Evolutionary conservation across 2,888 invertebrate species (phyloP).

Genomic region (Neoaliturus tenellus): DNA sequence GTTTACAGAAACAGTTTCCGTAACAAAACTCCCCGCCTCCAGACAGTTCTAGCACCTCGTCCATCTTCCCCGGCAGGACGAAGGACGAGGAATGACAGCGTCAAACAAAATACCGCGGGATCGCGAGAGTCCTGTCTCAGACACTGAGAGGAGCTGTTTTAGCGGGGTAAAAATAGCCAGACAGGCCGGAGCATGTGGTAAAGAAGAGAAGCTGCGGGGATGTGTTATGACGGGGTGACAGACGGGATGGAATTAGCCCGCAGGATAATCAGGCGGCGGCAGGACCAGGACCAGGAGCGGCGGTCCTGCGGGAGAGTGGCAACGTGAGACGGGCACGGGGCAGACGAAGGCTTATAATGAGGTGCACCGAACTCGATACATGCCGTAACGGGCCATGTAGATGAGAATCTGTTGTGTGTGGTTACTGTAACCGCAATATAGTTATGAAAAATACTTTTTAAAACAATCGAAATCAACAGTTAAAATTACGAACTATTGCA

Average conservation of each 20-base stretch:
- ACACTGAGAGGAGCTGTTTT: background rate
- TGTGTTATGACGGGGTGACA: constrained; percentile 39
- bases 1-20: background rate
- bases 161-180: constrained; percentile 1
- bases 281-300: background rate
- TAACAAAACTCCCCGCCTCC: background rate
- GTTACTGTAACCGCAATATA: too few species aligned
- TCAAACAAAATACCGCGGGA: constrained; percentile 1
- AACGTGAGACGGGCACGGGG: background rate
- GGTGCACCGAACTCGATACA: background rate
- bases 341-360: background rate
- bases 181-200: background rate
- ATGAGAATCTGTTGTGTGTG: too few species aligned
- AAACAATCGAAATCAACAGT: too few species aligned
- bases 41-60: background rate
- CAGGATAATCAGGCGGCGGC: background rate
- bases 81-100: constrained; percentile 11
- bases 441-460: too few species aligned
- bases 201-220: background rate
- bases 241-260: constrained; percentile 1
- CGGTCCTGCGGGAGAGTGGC: background rate
- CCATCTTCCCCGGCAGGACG: background rate
- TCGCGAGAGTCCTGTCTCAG: background rate
- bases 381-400: too few species aligned
- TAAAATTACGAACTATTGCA: too few species aligned